phyloP scores from a whole-genome alignment of 2,113 vertebrate species.

The Campylomormyrus tamandua region DNA sequence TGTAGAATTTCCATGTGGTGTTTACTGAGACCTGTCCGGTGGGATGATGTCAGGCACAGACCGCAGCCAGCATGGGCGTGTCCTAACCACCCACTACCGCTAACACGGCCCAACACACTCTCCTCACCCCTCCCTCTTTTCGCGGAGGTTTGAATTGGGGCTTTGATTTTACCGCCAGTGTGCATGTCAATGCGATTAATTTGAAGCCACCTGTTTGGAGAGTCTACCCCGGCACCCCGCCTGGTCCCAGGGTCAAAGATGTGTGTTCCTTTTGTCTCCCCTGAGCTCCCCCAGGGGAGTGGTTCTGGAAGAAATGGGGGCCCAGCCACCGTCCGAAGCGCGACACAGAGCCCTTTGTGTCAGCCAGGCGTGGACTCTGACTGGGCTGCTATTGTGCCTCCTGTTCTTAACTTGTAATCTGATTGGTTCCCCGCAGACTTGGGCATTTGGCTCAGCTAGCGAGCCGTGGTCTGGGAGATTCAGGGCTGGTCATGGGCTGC shows the following conservation, averaged over 20 bases:
- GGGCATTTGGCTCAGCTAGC: not conserved
- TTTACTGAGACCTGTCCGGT: not conserved
- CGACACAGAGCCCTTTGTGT: conserved; percentile 6
- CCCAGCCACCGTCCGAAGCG: not conserved
- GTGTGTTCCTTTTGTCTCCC: not conserved
- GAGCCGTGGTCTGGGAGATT: not conserved
- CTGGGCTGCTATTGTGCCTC: not conserved
- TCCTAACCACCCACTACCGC: not conserved
- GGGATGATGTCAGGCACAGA: not conserved
- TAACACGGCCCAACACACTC: not conserved
- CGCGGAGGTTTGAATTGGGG: not conserved
- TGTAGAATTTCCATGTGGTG: not conserved
- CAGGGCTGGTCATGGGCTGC: not conserved
- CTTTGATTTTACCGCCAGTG: not conserved
- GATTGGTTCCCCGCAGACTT: conserved; percentile 2
- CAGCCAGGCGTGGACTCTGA: not conserved
- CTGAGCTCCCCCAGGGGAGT: not conserved
- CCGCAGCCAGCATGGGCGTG: not conserved
- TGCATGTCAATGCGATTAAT: not conserved
- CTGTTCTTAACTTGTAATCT: conserved; percentile 2
- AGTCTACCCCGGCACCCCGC: not conserved
- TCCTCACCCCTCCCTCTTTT: not conserved
- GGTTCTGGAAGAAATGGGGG: not conserved
- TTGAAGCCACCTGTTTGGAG: not conserved
- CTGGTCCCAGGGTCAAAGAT: not conserved